Percentiles rank a stretch among this genome's conserved stretches.
Conservation (phyloP, 2,113 vertebrate genomes). For the Leucopternis melanops region DNA sequence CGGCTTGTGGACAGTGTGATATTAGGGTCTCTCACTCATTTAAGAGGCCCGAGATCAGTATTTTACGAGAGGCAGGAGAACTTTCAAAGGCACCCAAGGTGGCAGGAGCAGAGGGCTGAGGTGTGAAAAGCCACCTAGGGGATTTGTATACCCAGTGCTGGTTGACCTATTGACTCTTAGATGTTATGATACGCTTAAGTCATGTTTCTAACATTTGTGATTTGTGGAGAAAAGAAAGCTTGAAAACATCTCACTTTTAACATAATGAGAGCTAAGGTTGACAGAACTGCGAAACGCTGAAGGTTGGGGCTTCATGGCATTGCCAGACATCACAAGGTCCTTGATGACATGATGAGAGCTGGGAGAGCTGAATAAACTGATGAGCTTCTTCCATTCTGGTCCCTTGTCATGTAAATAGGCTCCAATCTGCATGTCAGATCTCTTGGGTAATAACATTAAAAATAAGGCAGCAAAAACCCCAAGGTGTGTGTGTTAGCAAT, state of each 20-base stretch:
- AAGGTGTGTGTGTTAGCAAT: not conserved
- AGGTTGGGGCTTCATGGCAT: not conserved
- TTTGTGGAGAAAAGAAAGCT: too few relatives aligned
- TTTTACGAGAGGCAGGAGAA: not conserved
- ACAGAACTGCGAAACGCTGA: not conserved
- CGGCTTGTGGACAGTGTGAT: not conserved
- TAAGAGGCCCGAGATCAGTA: not conserved
- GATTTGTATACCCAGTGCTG: not conserved
- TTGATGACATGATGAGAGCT: constrained; percentile 29
- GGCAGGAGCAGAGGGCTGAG: not conserved
- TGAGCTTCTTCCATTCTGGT: constrained; percentile 23
- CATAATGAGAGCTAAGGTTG: not conserved
- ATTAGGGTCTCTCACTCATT: not conserved
- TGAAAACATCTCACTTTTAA: not conserved
- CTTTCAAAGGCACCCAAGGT: not conserved
- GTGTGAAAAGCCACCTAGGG: not conserved
- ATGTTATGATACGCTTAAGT: too few relatives aligned
- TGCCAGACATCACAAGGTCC: constrained; percentile 34
- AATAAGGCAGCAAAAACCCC: not conserved
- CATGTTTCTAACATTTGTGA: too few relatives aligned
- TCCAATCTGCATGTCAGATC: constrained; percentile 25
- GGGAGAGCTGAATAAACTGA: constrained; percentile 22
- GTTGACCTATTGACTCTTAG: too few relatives aligned
- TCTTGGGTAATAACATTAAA: constrained; percentile 15
- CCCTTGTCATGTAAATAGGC: constrained; percentile 50